phyloP scores from a whole-genome alignment of 2,113 vertebrate species.

The Rafetus swinhoei region DNA sequence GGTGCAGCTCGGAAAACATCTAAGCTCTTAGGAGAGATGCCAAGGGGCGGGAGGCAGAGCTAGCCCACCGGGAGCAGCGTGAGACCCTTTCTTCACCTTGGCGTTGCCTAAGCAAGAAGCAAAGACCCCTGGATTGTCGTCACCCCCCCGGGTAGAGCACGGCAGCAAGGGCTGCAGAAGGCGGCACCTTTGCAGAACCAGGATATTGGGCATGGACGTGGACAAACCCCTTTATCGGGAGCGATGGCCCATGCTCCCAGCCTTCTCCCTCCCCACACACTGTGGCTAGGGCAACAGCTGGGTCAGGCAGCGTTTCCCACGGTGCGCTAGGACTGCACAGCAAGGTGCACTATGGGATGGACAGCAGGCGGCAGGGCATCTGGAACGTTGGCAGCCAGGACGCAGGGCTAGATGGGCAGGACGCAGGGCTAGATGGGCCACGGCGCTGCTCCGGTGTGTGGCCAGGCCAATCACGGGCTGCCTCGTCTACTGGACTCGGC shows the following conservation, averaged over 20 bases:
- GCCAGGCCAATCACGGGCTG: background rate
- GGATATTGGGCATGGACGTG: background rate
- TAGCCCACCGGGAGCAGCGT: background rate
- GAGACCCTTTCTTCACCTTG: background rate
- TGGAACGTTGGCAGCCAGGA: background rate
- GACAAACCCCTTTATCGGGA: background rate
- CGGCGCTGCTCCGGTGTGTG: background rate
- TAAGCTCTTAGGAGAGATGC: background rate
- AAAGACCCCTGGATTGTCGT: background rate
- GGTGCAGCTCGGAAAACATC: background rate
- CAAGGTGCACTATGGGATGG: background rate
- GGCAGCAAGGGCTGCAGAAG: background rate
- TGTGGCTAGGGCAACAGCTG: no score
- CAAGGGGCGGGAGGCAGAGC: background rate
- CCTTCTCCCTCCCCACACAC: background rate
- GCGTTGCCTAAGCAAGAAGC: background rate
- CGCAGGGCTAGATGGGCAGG: background rate
- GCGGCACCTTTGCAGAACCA: background rate
- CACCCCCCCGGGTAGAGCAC: background rate
- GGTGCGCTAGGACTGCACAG: background rate
- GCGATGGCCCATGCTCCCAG: background rate
- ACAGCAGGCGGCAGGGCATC: background rate
- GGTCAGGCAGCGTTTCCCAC: background rate
- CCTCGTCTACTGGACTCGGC: background rate
- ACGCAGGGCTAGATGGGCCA: background rate